These are phyloP conservation scores for Bombus affinis DNA, from an alignment of 1,140 invertebrate genomes.

Conservation along the genomic window DNA sequence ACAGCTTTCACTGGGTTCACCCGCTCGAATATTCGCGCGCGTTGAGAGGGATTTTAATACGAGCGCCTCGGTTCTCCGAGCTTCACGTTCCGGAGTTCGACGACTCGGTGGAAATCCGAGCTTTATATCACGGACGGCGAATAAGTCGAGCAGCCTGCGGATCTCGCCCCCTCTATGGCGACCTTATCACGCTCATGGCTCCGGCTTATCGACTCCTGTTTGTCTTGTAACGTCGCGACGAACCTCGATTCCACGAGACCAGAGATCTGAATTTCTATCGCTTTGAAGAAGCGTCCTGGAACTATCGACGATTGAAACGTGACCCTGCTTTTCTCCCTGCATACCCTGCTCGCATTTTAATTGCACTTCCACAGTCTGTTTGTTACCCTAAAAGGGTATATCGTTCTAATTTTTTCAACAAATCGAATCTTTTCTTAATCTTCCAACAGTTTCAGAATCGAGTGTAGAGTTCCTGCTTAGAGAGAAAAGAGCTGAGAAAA, in stretches of 20 bases:
- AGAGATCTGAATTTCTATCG: slow-evolving; percentile 17
- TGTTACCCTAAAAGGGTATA: neutral
- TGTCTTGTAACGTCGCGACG: slow-evolving; percentile 39
- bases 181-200: slow-evolving; percentile 47
- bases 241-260: slow-evolving; percentile 7
- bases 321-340: neutral
- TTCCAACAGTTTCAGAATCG: neutral
- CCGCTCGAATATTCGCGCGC: neutral
- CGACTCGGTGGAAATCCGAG: slow-evolving; percentile 25
- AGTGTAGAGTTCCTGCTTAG: neutral
- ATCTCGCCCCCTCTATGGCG: slow-evolving; percentile 24
- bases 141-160: slow-evolving; percentile 47
- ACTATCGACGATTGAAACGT: neutral
- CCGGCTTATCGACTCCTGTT: slow-evolving; percentile 51
- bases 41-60: slow-evolving; percentile 6
- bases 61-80: neutral
- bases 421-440: neutral
- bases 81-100: slow-evolving; percentile 11
- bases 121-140: slow-evolving; percentile 46
- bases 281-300: neutral
- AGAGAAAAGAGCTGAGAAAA: too few species aligned
- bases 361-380: neutral
- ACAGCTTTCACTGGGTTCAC: neutral
- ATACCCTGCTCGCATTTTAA: neutral
- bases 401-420: neutral